Percentiles rank a stretch among this genome's conserved stretches.
These are phyloP conservation scores for Smithornis capensis DNA, from an alignment of 2,113 vertebrate species.

Conservation along the genomic window DNA sequence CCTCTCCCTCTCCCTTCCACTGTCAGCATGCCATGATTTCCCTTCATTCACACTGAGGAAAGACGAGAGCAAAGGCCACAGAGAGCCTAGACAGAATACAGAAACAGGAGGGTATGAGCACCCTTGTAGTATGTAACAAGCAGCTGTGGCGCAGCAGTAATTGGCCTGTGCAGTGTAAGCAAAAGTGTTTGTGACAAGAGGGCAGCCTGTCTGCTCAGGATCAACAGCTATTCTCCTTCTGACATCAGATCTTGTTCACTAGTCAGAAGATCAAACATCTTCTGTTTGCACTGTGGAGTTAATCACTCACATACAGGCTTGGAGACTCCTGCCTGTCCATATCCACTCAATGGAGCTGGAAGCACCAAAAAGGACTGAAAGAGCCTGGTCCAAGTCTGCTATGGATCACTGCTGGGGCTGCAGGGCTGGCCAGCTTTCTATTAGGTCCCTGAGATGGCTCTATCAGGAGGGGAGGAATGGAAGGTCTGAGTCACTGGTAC, in stretches of 20 bases:
- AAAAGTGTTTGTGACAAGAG: neutral
- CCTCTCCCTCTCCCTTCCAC: neutral
- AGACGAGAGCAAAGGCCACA: neutral
- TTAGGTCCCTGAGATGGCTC: conserved; percentile 17
- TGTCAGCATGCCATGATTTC: neutral
- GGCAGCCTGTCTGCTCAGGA: neutral
- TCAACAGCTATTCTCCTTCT: neutral
- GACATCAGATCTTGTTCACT: neutral
- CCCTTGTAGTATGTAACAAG: neutral
- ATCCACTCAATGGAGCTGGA: neutral
- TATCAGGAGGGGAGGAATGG: neutral
- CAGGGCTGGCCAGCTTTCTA: conserved; percentile 19
- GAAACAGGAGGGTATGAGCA: neutral
- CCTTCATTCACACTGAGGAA: neutral
- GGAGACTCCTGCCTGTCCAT: neutral
- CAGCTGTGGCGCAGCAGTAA: neutral
- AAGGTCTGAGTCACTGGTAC: neutral
- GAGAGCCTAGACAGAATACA: neutral
- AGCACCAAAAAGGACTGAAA: neutral
- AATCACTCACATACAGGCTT: neutral
- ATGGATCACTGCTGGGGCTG: neutral
- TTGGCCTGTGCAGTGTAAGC: fast-evolving
- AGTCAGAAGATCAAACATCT: conserved; percentile 35
- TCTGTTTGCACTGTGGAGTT: conserved; percentile 34
- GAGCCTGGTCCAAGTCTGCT: neutral